Evolutionary conservation across 2,113 vertebrate species (phyloP), one percentile per base, ranked within the genome.

Genomic region (Phyllopteryx taeniolatus): DNA sequence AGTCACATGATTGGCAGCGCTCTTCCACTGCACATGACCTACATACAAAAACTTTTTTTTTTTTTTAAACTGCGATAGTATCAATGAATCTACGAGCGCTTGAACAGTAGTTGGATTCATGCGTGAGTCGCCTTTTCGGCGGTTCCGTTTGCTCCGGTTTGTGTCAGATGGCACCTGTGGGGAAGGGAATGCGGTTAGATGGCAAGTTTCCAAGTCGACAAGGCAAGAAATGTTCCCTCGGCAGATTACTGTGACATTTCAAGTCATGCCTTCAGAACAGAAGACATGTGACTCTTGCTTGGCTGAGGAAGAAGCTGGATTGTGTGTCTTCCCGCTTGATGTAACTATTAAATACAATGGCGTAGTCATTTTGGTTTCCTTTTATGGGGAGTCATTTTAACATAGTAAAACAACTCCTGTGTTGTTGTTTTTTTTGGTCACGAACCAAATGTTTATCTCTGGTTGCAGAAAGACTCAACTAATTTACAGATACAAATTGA

Each of bases 211-310:
- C 35, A 39, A 39, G 35, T 13, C 13, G 0, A 61, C 14, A 61
- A 61, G 31, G 15, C 31, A 61, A 19, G 19, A 56, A 77, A 87
- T 89, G 88, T 90, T 85, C 76, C 68, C 68, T 81, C 72, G 69
- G 79, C 73, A 81, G 80, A 76, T 85, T 61, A 76, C 71, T 78
- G 86, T 82, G 83, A 84, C 84, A 86, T 84, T 78, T 60, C 74
- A 81, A 85, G 79, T 85, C 83, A 77, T 84, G 86, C 71, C 68
- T 76, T 70, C 27, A 27, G 27, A 27, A 27, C 69, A 74, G 51
- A 66, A 43, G 53, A 85, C 89, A 89, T 88, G 86, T 88, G 89
- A 90, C 81, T 77, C 72, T 71, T 77, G 69, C 86, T 78, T 73
- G 71, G 74, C 73, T 65, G 56, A 74, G 67, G 79, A 49, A 75